Evolutionary conservation across 2,797 vertebrate species (phyloP), one percentile per base, ranked within the genome.

Genomic region (Sebastes miniatus): DNA sequence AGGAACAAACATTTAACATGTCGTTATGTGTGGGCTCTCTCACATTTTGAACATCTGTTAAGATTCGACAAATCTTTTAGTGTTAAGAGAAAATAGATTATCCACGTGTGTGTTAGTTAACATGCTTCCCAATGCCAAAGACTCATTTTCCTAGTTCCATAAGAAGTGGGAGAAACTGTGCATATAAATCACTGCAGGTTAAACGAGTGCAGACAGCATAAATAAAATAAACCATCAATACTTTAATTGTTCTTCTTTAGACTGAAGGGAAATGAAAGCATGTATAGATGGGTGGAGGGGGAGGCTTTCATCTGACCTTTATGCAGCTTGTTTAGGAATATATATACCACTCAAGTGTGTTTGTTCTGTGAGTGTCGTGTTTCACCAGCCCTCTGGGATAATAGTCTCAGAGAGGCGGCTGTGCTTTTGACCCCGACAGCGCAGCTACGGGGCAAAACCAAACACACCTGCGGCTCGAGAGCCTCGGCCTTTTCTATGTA

Each of bases 391-490:
- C 82, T 73, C 13, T 10, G 52, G 73, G 84, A 93, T 92, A 91
- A 95, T 84, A 69, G 84, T 75, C 69, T n/a, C 36, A 83, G 69
- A 83, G 76, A 81, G 79, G 79, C 78, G 76, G 80, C 78, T 77
- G 84, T 76, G 88, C 87, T 88, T 92, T 92, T 93, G 93, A 95
- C 92, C 93, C 87, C 73, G 7, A 31, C 67, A 7, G 18, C 1
- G 25, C 67, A 59, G 58, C 83, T 73, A 75, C 84, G 85, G 83
- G 84, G 77, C 77, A 89, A 93, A 94, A 87, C 85, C 87, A 96
- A 95, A 95, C 89, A 94, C 93, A 95, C 94, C 94, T 95, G 93
- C 83, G 47, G 29, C 43, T 54, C 18, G 14, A 83, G 79, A 65
- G 62, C 58, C 70, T 81, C 58, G 2, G 8, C 52, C 81, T 72